phyloP scores from a whole-genome alignment of 2,888 invertebrate species.

The Orthosia cruda region DNA sequence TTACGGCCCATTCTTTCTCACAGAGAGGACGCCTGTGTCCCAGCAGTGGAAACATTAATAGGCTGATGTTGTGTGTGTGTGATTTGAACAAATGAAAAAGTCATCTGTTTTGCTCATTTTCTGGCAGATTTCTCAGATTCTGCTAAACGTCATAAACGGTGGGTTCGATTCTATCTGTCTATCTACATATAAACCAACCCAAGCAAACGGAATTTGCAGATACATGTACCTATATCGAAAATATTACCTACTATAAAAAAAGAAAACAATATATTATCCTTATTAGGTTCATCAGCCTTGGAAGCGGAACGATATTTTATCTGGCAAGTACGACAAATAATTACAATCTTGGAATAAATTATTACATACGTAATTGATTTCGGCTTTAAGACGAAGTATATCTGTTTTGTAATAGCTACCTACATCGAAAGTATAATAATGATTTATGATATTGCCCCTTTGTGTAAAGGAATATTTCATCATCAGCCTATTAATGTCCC shows the following conservation, averaged over 20 bases:
- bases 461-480: neutral
- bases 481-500: too few species aligned
- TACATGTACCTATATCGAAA: neutral
- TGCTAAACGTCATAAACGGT: too few species aligned
- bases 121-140: too few species aligned
- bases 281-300: neutral
- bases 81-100: too few species aligned
- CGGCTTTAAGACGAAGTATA: neutral
- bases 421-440: neutral
- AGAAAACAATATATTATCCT: constrained; percentile 1
- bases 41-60: too few species aligned
- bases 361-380: neutral
- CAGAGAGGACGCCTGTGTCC: too few species aligned
- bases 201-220: neutral
- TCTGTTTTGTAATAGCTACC: neutral
- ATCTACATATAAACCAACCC: neutral
- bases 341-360: neutral
- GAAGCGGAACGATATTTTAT: neutral
- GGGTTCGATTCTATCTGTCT: too few species aligned
- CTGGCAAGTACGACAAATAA: constrained; percentile 4
- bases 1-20: too few species aligned
- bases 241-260: neutral
- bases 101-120: too few species aligned
- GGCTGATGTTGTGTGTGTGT: too few species aligned
- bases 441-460: neutral